Conservation (phyloP, 2,888 invertebrate genomes). For the Mongoloraphidia duomilia region DNA sequence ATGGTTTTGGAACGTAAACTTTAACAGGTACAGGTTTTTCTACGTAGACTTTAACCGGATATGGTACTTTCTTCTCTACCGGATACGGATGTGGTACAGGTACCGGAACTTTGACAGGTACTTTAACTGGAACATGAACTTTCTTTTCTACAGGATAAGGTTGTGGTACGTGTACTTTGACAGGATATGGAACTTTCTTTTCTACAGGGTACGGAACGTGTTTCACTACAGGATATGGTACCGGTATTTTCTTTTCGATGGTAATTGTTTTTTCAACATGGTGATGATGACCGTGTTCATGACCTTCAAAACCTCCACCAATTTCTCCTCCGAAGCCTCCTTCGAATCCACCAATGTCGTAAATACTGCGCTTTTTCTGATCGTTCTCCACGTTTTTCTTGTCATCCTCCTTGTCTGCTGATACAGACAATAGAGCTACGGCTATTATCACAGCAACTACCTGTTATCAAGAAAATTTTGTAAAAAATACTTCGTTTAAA, state of each 20-base stretch:
- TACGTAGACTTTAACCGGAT: not conserved
- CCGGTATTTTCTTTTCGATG: constrained; percentile 57
- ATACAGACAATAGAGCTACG: constrained; percentile 35
- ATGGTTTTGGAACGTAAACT: constrained; percentile 2
- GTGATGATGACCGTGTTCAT: constrained; percentile 16
- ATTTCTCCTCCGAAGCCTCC: constrained; percentile 4
- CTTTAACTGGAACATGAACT: constrained; percentile 43
- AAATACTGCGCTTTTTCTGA: constrained; percentile 21
- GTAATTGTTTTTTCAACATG: constrained; percentile 49
- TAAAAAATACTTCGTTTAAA: too few relatives aligned
- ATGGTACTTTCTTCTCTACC: not conserved
- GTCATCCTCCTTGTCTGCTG: constrained; percentile 40
- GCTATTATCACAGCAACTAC: constrained; percentile 14
- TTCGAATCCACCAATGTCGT: constrained; percentile 25
- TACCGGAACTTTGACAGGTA: constrained; percentile 35
- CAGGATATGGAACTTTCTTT: constrained; percentile 42
- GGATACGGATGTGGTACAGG: constrained; percentile 29
- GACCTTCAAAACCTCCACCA: constrained; percentile 4
- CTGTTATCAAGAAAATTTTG: constrained; percentile 2
- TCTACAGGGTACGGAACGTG: constrained; percentile 53
- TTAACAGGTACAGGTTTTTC: not conserved
- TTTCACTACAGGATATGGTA: constrained; percentile 59
- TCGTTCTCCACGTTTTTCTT: constrained; percentile 27
- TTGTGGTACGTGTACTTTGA: constrained; percentile 50
- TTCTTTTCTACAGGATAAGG: constrained; percentile 44